Percentiles rank a stretch among this genome's conserved stretches.
Conservation (phyloP, 2,888 invertebrate species). For the Heliothis peltigera region DNA sequence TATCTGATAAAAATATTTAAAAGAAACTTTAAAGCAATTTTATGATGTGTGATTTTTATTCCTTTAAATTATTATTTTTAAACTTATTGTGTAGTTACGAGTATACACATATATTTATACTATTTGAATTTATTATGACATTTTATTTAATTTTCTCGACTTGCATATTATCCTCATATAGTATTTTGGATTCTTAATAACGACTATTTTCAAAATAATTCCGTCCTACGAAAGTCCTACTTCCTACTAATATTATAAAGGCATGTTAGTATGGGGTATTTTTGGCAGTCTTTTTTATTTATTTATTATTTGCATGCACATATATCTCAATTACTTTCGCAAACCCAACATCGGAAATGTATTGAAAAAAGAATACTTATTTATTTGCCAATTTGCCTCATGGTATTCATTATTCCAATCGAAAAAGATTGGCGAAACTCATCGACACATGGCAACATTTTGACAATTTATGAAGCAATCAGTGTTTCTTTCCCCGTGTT, state of each 20-base stretch:
- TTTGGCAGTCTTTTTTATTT: no score
- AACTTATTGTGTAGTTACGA: not conserved
- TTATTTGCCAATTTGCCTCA: slow-evolving; percentile 80
- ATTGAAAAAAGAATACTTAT: slow-evolving; percentile 67
- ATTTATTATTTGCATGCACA: slow-evolving; percentile 46
- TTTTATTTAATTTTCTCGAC: no score
- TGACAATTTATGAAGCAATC: slow-evolving; percentile 88
- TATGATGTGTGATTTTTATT: slow-evolving; percentile 33
- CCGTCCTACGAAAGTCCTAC: no score
- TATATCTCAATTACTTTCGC: slow-evolving; percentile 77
- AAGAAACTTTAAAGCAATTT: slow-evolving; percentile 30
- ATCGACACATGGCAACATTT: slow-evolving; percentile 77
- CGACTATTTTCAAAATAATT: no score
- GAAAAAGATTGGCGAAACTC: slow-evolving; percentile 74
- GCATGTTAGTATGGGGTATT: no score
- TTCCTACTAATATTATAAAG: no score
- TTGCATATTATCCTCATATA: no score
- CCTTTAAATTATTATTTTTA: slow-evolving; percentile 7
- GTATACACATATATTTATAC: no score
- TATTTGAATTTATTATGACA: no score
- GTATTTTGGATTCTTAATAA: no score
- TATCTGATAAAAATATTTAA: slow-evolving; percentile 55
- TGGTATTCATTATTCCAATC: slow-evolving; percentile 79
- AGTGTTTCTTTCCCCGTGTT: slow-evolving; percentile 81
- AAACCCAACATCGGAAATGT: slow-evolving; percentile 69